These are phyloP conservation scores for Brachionus plicatilis DNA, from an alignment of 1,140 invertebrate genomes.

Conservation along the genomic window DNA sequence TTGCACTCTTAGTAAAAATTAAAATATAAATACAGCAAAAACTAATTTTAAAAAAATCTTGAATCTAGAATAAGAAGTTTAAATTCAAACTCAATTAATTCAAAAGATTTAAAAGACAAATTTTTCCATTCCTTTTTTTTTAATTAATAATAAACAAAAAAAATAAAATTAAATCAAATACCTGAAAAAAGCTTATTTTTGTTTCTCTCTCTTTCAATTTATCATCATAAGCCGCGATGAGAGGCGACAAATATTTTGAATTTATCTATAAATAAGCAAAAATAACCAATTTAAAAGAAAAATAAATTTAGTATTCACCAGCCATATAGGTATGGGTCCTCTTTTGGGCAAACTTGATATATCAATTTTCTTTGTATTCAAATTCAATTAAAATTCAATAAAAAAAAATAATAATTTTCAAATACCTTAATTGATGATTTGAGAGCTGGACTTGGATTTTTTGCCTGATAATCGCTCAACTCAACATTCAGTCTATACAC, in stretches of 20 bases:
- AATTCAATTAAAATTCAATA: not conserved
- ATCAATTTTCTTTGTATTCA: not conserved
- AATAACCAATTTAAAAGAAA: not conserved
- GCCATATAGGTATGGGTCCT: slow-evolving; percentile 30
- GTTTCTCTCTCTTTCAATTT: slow-evolving; percentile 20
- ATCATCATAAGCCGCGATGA: slow-evolving; percentile 28
- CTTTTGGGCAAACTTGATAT: not conserved
- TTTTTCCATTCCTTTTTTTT: not conserved
- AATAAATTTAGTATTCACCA: not conserved
- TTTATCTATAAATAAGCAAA: not conserved
- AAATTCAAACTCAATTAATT: too few relatives aligned
- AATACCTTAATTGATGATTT: not conserved
- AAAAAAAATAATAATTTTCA: not conserved
- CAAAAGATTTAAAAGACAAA: not conserved
- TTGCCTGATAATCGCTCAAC: slow-evolving; percentile 16
- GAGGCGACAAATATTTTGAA: slow-evolving; percentile 33
- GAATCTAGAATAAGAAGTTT: too few relatives aligned
- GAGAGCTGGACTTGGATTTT: not conserved
- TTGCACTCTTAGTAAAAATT: too few relatives aligned
- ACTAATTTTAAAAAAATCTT: too few relatives aligned
- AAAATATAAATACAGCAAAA: too few relatives aligned
- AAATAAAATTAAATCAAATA: not conserved
- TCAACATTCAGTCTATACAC: slow-evolving; percentile 27
- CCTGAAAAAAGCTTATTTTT: not conserved
- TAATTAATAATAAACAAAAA: not conserved